Evolutionary conservation across 2,113 vertebrate genomes (phyloP).

Genomic region (Eudorcas thomsonii): DNA sequence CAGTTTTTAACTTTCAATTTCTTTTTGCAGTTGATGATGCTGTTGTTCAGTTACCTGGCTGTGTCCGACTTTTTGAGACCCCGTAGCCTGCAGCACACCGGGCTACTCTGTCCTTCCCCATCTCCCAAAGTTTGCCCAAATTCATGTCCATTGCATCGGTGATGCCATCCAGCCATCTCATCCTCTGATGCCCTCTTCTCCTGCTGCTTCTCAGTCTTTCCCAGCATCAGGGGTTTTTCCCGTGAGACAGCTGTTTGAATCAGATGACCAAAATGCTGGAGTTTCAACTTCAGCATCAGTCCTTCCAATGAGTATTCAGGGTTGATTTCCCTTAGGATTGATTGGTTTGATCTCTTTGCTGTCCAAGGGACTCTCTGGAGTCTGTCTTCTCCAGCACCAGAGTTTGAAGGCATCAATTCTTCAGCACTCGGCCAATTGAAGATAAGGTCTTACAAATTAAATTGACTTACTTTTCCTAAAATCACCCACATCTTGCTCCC

Average conservation of each 20-base stretch:
- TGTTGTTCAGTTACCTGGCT: not conserved
- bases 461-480: not conserved
- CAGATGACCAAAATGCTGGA: not conserved
- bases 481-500: not conserved
- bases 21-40: not conserved
- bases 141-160: not conserved
- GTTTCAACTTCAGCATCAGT: not conserved
- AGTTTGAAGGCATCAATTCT: not conserved
- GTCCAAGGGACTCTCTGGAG: not conserved
- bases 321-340: not conserved
- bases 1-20: not conserved
- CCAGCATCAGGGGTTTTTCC: not conserved
- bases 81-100: not conserved
- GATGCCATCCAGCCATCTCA: not conserved
- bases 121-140: not conserved
- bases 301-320: not conserved
- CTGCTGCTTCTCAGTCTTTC: not conserved
- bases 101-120: not conserved
- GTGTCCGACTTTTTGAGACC: not conserved
- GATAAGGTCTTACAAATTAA: not conserved
- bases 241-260: not conserved
- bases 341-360: not conserved
- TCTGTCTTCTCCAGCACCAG: not conserved
- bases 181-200: not conserved
- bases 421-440: accelerated